A percentile compares a stretch with the other conserved stretches of the same genome.
Evolutionary conservation across 2,113 vertebrate genomes (phyloP).

Genomic region (Corydoras maculifer): DNA sequence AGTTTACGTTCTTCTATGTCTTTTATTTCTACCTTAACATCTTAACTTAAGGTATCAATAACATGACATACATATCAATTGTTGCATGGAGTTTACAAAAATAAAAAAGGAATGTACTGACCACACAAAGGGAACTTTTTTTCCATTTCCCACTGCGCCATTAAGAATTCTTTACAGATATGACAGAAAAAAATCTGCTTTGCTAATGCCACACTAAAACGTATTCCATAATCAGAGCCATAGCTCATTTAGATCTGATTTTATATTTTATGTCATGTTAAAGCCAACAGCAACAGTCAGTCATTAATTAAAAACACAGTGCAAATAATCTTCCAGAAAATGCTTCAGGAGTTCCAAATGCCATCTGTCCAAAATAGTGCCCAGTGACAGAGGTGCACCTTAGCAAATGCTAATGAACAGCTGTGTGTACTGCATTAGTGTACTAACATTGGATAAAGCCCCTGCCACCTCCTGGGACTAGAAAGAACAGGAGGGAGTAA

Average conservation of each 20-base stretch:
- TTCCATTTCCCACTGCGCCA: too few species aligned
- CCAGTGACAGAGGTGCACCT: conserved; percentile 31
- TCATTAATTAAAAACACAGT: not conserved
- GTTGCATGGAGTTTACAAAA: too few species aligned
- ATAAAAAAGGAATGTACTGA: too few species aligned
- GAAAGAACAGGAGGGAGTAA: conserved; percentile 50
- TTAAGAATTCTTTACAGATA: not conserved
- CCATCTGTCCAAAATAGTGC: conserved; percentile 36
- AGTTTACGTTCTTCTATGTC: too few species aligned
- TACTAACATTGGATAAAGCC: conserved; percentile 64
- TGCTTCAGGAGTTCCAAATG: conserved; percentile 15
- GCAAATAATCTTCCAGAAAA: conserved; percentile 7
- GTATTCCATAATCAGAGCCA: conserved; percentile 14
- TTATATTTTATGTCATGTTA: conserved; percentile 20
- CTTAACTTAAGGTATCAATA: not conserved
- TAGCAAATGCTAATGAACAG: conserved; percentile 56
- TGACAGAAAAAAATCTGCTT: too few species aligned
- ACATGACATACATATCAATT: too few species aligned
- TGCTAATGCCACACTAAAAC: not conserved
- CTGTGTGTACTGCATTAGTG: conserved; percentile 65
- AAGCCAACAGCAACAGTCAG: conserved; percentile 24
- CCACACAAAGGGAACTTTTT: too few species aligned
- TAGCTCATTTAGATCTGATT: conserved; percentile 23
- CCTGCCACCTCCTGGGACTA: conserved; percentile 47
- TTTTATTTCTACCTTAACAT: not conserved